phyloP scores from a whole-genome alignment of 2,888 invertebrate genomes.

The Drosophila monieri region DNA sequence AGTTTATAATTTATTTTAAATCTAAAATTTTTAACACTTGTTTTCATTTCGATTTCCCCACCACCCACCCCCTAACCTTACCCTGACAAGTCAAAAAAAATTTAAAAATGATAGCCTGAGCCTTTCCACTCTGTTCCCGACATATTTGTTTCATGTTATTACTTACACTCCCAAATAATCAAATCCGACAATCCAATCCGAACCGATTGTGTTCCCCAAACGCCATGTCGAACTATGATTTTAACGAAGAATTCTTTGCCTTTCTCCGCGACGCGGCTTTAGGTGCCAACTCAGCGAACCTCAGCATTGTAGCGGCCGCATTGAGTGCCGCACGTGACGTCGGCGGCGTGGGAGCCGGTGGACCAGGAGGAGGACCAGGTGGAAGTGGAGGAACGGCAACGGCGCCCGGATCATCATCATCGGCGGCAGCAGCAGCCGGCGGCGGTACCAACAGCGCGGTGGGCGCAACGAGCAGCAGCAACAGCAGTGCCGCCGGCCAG shows the following conservation, averaged over 20 bases:
- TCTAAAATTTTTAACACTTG: background rate
- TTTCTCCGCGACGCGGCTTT: constrained; percentile 19
- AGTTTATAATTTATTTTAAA: background rate
- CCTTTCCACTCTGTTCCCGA: constrained; percentile 9
- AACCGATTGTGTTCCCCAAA: background rate
- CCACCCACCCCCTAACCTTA: background rate
- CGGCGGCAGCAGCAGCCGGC: constrained; percentile 26
- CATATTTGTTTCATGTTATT: constrained; percentile 29
- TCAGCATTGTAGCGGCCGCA: constrained; percentile 73
- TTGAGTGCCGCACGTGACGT: constrained; percentile 67
- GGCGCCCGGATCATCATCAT: constrained; percentile 16
- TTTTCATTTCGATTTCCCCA: background rate
- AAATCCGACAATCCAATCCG: constrained; percentile 2
- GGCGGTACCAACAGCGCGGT: constrained; percentile 60
- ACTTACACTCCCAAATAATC: background rate
- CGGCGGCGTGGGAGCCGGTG: constrained; percentile 39
- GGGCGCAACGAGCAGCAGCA: constrained; percentile 69
- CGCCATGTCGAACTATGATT: constrained; percentile 30
- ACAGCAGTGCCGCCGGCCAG: constrained; percentile 40
- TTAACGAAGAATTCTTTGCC: constrained; percentile 27
- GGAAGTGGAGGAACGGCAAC: constrained; percentile 39
- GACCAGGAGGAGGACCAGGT: constrained; percentile 27
- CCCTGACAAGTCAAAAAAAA: constrained; percentile 1
- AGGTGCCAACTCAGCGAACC: constrained; percentile 66
- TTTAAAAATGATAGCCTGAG: constrained; percentile 14